These are phyloP conservation scores for Drosophila tani DNA, from an alignment of 1,140 invertebrate species.

Conservation along the genomic window DNA sequence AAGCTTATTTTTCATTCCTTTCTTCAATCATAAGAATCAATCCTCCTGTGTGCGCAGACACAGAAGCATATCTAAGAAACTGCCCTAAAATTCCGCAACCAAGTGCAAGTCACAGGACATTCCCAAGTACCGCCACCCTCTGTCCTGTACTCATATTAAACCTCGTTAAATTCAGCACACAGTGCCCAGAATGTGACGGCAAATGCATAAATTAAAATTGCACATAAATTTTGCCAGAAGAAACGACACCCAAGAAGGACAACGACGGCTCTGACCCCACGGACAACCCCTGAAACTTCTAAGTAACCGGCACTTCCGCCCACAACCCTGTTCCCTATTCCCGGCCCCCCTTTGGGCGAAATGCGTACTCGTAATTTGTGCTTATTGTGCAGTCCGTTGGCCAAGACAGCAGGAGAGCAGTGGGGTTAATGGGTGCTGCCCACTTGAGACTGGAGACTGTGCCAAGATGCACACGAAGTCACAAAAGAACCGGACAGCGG, in stretches of 20 bases:
- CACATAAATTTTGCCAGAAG: slow-evolving; percentile 76
- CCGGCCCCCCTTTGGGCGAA: slow-evolving; percentile 25
- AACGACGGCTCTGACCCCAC: slow-evolving; percentile 54
- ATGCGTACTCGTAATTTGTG: slow-evolving; percentile 78
- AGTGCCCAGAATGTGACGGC: slow-evolving; percentile 50
- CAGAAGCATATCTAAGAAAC: slow-evolving; percentile 4
- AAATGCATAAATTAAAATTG: slow-evolving; percentile 75
- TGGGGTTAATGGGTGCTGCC: neutral
- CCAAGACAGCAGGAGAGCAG: slow-evolving; percentile 18
- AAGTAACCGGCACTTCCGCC: slow-evolving; percentile 29
- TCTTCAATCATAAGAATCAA: slow-evolving; percentile 3
- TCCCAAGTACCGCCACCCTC: slow-evolving; percentile 5
- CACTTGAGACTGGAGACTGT: slow-evolving; percentile 29
- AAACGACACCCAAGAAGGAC: slow-evolving; percentile 63
- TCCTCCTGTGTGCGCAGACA: slow-evolving; percentile 5
- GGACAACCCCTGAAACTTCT: slow-evolving; percentile 54
- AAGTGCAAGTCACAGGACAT: slow-evolving; percentile 24
- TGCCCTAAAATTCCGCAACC: neutral
- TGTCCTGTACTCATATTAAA: slow-evolving; percentile 23
- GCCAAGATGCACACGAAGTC: slow-evolving; percentile 60
- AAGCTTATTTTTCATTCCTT: neutral
- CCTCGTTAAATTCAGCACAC: slow-evolving; percentile 56
- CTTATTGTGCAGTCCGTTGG: slow-evolving; percentile 70
- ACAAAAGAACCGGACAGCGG: slow-evolving; percentile 76
- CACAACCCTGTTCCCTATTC: neutral